Evolutionary conservation across 2,888 invertebrate species (phyloP), one percentile per base, ranked within the genome.

Genomic region (Drosophila bunnanda): DNA sequence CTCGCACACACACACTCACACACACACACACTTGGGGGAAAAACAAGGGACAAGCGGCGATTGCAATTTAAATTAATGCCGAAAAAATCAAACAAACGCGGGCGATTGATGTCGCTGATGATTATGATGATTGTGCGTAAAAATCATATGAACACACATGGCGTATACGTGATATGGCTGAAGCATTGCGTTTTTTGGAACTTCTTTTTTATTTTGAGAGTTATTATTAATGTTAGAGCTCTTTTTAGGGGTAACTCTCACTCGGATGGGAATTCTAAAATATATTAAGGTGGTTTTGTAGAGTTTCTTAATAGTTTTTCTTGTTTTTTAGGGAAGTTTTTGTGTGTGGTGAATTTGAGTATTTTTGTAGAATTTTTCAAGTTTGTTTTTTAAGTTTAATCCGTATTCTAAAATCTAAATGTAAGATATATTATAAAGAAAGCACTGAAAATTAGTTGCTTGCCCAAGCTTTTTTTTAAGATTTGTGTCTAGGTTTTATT

Each of bases 81-180:
- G 82, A 76, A 82, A 72, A 75, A 77, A 69, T 68, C 73, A 88
- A 76, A 69, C 67, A 76, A 68, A 53, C 53, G 43, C 65, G 73
- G 55, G 38, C 74, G 73, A 73, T 64, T 57, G 52, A 75, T 65
- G 65, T 46, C 52, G 36, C 22, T 30, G 62, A 62, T 61, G 62
- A 61, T 36, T 32, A 39, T 60, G 62, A 62, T 62, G 62, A 61
- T 36, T 41, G 32, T 60, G 78, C 55, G 59, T 60, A 32, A 60
- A 56, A 78, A 73, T 75, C 79, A 78, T 77, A 78, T 71, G 30
- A 28, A 28, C 79, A 72, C 53, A 78, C 75, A 73, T 53, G 72
- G 80, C 84, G 84, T 88, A 84, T 84, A 85, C 88, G 77, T 88
- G 78, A 79, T 82, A 46, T 58, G 25, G 25, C 7, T 4, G 2